Evolutionary conservation across 2,888 invertebrate species (phyloP), one percentile per base, ranked within the genome.

Genomic region (Cantharis nigra): DNA sequence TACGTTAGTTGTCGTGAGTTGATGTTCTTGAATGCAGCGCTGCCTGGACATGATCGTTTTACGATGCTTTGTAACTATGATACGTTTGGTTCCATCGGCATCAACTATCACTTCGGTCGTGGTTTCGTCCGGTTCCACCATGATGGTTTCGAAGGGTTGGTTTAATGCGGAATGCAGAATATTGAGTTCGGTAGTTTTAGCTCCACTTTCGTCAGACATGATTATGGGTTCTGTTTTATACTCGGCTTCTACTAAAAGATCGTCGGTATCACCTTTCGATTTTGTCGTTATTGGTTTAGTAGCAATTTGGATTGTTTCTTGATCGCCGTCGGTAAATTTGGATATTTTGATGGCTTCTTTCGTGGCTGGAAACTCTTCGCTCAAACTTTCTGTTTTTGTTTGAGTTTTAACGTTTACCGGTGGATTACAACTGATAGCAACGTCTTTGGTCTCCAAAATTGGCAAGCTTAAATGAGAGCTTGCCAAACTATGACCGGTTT

Each of bases 101-200:
- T 95, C 95, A 0, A 93, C 92, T n/a, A 94, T 91, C 3, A 95
- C 94, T 88, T 95, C 94, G 0, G 95, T 96, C 0, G 94, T 95
- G 1, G 95, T 94, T 85, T 95, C 94, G 86, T 95, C 95, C 0
- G 96, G 96, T 86, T 96, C 95, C 0, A 94, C 92, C 86, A 96
- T 92, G 4, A 95, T 91, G 0, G 96, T 95, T 87, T 96, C 95
- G 84, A 95, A 96, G 0, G 95, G 91, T 83, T 94, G 94, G 80
- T 87, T 87, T 0, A 95, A 94, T 30, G 92, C 89, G 71, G 92
- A 92, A 84, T 94, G 95, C 9, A 92, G 90, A 49, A 95, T 94
- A 83, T 92, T 93, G 14, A 96, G 86, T 83, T 94, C 93, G 0
- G 94, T 92, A 72, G 92, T 91, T 85, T 91, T 91, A 16, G 89